A percentile compares a stretch with the other conserved stretches of the same genome.
Conservation (phyloP, 1,140 invertebrate species). For the Trachymyrmex cornetzi region DNA sequence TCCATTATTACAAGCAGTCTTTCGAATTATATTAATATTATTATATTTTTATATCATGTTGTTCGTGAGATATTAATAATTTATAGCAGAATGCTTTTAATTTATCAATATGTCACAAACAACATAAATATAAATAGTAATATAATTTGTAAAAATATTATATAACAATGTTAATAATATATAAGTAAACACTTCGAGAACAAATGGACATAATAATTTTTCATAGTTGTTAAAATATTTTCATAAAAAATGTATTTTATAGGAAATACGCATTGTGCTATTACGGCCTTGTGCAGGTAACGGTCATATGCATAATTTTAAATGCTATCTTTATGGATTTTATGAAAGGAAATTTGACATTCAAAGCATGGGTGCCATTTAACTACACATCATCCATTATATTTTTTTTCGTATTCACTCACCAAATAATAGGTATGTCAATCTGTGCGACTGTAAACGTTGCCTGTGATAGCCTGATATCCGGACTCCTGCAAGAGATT, state of each 20-base stretch:
- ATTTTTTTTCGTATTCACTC: slow-evolving; percentile 50
- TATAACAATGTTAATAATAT: neutral
- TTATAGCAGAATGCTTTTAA: neutral
- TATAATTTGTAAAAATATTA: slow-evolving; percentile 1
- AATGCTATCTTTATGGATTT: slow-evolving; percentile 30
- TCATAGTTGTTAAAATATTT: neutral
- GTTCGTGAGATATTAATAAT: too few species aligned
- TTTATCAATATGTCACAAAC: neutral
- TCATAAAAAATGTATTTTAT: neutral
- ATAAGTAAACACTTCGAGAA: neutral
- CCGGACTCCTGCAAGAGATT: slow-evolving; percentile 62
- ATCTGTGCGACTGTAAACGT: slow-evolving; percentile 34
- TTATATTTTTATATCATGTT: too few species aligned
- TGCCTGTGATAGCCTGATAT: slow-evolving; percentile 60
- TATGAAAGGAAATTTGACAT: slow-evolving; percentile 12
- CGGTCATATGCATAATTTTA: slow-evolving; percentile 10
- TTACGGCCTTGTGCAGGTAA: neutral
- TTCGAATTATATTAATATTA: neutral
- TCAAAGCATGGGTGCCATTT: slow-evolving; percentile 62
- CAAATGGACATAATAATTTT: neutral
- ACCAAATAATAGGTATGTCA: slow-evolving; percentile 45
- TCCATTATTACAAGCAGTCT: neutral
- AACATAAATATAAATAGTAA: neutral
- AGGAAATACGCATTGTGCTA: slow-evolving; percentile 32
- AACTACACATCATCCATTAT: neutral